These are phyloP conservation scores for Gambelia wislizenii DNA, from an alignment of 2,797 vertebrate genomes.

Conservation along the genomic window DNA sequence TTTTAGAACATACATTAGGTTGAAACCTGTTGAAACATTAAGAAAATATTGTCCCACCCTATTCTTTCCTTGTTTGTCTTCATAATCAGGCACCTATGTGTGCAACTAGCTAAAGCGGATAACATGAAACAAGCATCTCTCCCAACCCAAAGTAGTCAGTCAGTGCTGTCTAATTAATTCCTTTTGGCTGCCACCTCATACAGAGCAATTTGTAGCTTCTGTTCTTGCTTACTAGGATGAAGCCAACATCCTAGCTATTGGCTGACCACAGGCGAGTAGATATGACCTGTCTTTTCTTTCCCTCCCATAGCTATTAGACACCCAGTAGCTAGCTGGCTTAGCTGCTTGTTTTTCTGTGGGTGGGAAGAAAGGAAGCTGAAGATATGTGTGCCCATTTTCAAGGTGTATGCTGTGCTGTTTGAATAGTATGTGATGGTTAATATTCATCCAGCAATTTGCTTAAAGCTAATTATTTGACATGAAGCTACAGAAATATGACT, in stretches of 20 bases:
- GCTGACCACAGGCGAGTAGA: not conserved
- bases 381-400: not conserved
- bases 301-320: not conserved
- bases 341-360: not conserved
- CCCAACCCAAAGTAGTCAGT: too few species aligned
- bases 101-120: not conserved
- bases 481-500: not conserved
- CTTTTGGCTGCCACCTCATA: not conserved
- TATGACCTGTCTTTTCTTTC: not conserved
- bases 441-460: not conserved
- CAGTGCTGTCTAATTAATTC: not conserved
- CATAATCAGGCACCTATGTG: not conserved
- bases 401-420: not conserved
- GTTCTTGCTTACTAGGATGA: not conserved
- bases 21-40: not conserved
- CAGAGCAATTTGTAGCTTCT: not conserved
- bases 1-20: not conserved
- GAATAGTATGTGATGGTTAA: not conserved
- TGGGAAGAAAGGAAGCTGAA: not conserved
- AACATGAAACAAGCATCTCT: not conserved
- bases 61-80: not conserved
- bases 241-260: not conserved
- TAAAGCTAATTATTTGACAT: rapidly evolving
- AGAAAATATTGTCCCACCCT: too few species aligned
- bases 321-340: not conserved